These are phyloP conservation scores for Xenops minutus DNA, from an alignment of 2,797 vertebrate species.

Conservation along the genomic window DNA sequence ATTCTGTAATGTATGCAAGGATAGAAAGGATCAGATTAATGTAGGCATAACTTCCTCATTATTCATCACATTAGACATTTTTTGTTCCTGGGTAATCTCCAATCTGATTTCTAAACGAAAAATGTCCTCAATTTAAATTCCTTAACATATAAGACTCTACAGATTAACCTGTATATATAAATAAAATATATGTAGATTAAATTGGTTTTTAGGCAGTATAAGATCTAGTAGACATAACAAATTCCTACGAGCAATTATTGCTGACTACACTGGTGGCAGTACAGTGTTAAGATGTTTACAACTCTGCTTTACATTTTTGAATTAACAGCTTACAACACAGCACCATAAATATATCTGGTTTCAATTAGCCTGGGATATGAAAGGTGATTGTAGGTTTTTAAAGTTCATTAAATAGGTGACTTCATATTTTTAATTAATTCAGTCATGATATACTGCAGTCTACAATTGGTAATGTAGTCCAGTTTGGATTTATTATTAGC, in stretches of 20 bases:
- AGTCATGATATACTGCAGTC: neutral
- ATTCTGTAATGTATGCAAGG: neutral
- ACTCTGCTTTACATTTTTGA: slow-evolving; percentile 44
- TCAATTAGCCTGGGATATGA: slow-evolving; percentile 48
- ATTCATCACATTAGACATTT: neutral
- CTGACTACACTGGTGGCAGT: neutral
- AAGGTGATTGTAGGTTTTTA: slow-evolving; percentile 37
- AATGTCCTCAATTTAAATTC: slow-evolving; percentile 22
- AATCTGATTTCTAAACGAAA: slow-evolving; percentile 15
- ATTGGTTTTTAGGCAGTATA: slow-evolving; percentile 40
- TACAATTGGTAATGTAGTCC: neutral
- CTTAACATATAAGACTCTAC: neutral
- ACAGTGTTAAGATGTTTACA: slow-evolving; percentile 52
- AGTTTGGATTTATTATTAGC: neutral
- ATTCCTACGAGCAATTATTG: slow-evolving; percentile 52
- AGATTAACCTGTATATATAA: neutral
- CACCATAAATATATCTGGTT: slow-evolving; percentile 49
- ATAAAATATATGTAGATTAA: neutral
- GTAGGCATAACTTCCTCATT: neutral
- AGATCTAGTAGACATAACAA: neutral
- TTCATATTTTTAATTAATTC: slow-evolving; percentile 55
- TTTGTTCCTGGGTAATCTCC: neutral
- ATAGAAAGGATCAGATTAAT: neutral
- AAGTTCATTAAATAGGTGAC: slow-evolving; percentile 30
- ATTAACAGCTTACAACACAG: slow-evolving; percentile 42